Base-by-base conservation (phyloP, 2,113 vertebrate genomes). In the Amblyopsis rosae region DNA sequence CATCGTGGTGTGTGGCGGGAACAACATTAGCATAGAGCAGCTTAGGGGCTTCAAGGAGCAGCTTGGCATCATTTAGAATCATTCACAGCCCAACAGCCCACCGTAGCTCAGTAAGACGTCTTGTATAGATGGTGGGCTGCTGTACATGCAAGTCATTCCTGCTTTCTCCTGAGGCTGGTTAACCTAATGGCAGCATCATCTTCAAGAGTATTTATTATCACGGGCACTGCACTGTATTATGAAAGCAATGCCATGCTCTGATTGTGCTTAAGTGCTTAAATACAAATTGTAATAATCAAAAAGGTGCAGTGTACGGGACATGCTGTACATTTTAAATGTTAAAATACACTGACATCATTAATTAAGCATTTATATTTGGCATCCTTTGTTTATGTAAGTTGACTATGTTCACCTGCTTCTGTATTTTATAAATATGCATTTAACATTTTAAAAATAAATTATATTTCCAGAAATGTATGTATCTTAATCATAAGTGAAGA, bases 1-100 rank as follows among this genome's bases (percentile, higher is more conserved):
- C 62, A 73, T 98, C 15, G 91, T 98, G 11, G 94, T 98, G 56
- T 98, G 97, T 1, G 96, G 96, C 0, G 96, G 96, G 6, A 93
- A 94, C 91, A 82, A 82, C 89, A 95, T 96, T 33, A 87, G 90
- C 54, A 75, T 82, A 26, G 87, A 70, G 10, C 89, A 92, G 76
- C 92, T 98, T 7, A 70, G 32, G 62, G 87, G 75, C 48, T 87
- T 98, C 62, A 95, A 94, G 82, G 79, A 81, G 45, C 93, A 91
- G 69, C 78, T 98, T n/a, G 92, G 89, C 1, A 65, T 86, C 1
- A 67, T 81, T 35, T 80, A 80, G 57, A 17, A 17, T 61, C 74
- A 76, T 33, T 7, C 49, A 19, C 56, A 13, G 3, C 45, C 5
- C 49, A 68, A 54, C 56, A 41, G 48, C 75, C 59, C 12, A 10